Base-by-base conservation (phyloP, 2,797 vertebrate species). In the Sciaenops ocellatus region DNA sequence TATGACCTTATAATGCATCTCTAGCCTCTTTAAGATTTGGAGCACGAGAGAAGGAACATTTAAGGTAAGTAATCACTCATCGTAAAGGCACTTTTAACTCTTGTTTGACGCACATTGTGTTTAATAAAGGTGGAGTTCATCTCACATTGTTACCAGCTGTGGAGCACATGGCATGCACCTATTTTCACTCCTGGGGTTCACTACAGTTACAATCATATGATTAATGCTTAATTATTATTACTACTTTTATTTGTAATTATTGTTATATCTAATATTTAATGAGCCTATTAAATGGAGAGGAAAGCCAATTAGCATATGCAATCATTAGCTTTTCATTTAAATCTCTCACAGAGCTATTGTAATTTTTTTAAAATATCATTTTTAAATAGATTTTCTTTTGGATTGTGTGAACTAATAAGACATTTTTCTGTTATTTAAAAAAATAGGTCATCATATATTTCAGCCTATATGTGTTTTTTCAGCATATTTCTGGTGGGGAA, bases 61-160 rank as follows among this genome's bases (percentile, higher is more conserved):
- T 48, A 24, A 77, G 57, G 48, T 80, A 54, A 79, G 48, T 71
- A 1, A 17, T 46, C 41, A 16, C 8, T 2, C 34, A 26, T 3
- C 2, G 6, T 38, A 3, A 8, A 41, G 41, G 3, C n/a, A 62
- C 17, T 48, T 8, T 20, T 12, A 42, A 26, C 18, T 41, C 30
- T 59, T 28, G 3, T 55, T 69, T 47, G 6, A 54, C 26, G 15
- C 2, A 11, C 8, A 28, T 26, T 38, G 0, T 42, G 51, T 26
- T 46, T 28, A 34, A 57, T 50, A 57, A 47, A 38, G 26, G 11
- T n/a, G 5, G 13, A 30, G 12, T 24, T 74, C 9, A 55, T 54
- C 26, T 52, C 24, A 15, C 18, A 51, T 5, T 62, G 51, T 61
- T 66, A 72, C 48, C 74, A 69, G 13, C 28, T 56, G 22, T 62